A percentile compares a stretch with the other conserved stretches of the same genome.
These are phyloP conservation scores for Psix sp. DNA, from an alignment of 1,140 invertebrate genomes.

Conservation along the genomic window DNA sequence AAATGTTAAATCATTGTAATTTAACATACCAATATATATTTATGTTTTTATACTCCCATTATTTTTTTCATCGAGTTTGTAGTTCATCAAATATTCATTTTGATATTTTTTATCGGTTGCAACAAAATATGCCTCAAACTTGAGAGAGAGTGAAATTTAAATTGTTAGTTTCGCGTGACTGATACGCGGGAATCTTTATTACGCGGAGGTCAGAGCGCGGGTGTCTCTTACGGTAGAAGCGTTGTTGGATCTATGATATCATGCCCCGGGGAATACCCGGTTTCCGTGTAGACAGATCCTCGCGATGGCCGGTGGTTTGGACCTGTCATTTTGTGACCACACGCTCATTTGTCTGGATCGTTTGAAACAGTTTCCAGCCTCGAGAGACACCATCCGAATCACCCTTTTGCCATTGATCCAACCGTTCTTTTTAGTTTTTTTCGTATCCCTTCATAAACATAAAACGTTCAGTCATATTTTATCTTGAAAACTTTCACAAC, in stretches of 20 bases:
- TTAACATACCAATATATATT: too few species aligned
- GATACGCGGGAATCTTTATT: conserved; percentile 62
- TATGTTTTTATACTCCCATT: too few species aligned
- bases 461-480: conserved; percentile 20
- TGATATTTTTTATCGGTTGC: too few species aligned
- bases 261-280: conserved; percentile 23
- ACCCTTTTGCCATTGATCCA: conserved; percentile 25
- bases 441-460: conserved; percentile 8
- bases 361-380: conserved; percentile 59
- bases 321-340: conserved; percentile 71
- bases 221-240: conserved; percentile 21
- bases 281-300: conserved; percentile 41
- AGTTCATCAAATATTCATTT: too few species aligned
- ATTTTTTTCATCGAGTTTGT: too few species aligned
- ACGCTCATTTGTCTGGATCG: conserved; percentile 73
- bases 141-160: too few species aligned
- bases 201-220: conserved; percentile 49
- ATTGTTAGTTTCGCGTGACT: too few species aligned
- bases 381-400: conserved; percentile 28
- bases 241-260: conserved; percentile 40
- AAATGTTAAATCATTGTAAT: too few species aligned
- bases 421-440: too few species aligned
- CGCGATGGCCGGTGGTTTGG: conserved; percentile 63
- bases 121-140: too few species aligned
- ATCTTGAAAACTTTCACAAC: neutral